These are phyloP conservation scores for Smithornis capensis DNA, from an alignment of 2,113 vertebrate species.

Conservation along the genomic window DNA sequence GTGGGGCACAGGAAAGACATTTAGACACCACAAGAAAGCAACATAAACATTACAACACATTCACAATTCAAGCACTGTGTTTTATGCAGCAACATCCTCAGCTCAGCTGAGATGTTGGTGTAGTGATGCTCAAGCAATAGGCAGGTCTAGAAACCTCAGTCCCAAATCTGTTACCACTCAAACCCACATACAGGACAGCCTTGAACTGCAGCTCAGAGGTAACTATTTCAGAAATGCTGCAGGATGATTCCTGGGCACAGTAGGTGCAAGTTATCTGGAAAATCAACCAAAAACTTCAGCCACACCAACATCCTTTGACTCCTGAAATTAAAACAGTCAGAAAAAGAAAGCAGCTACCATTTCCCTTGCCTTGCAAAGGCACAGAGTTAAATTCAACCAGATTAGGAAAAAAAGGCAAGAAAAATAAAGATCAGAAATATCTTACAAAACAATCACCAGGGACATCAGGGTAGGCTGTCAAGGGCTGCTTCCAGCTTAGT, in stretches of 20 bases:
- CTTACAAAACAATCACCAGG: conserved; percentile 2
- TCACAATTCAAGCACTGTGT: background rate
- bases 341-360: background rate
- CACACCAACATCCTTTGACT: background rate
- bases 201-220: background rate
- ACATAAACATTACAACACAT: background rate
- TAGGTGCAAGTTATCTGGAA: background rate
- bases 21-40: background rate
- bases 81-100: background rate
- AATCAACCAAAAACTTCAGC: background rate
- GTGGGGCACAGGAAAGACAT: background rate
- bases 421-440: background rate
- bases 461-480: background rate
- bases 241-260: background rate
- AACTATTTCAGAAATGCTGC: background rate
- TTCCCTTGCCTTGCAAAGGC: background rate
- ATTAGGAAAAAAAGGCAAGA: background rate
- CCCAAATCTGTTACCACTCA: background rate
- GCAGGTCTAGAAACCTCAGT: background rate
- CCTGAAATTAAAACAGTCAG: background rate
- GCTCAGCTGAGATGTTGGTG: background rate
- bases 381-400: background rate
- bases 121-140: background rate
- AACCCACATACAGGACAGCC: background rate
- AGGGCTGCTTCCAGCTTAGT: background rate